Evolutionary conservation across 2,888 invertebrate species (phyloP).

Genomic region (Noctua comes): DNA sequence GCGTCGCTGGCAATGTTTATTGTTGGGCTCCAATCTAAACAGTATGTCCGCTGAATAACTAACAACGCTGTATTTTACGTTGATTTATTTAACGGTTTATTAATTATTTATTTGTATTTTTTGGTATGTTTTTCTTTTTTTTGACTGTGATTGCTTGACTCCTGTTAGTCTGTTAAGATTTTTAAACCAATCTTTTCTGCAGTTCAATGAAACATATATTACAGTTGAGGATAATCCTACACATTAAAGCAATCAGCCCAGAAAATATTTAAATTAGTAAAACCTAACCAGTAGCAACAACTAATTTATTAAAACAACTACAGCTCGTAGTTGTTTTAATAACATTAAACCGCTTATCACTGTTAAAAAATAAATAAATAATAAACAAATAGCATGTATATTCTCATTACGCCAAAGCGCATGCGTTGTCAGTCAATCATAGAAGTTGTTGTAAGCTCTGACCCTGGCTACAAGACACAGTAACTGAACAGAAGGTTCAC

Average conservation of each 20-base stretch:
- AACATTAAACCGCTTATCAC: slow-evolving; percentile 5
- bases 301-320: background rate
- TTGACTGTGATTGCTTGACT: background rate
- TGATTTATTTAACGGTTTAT: slow-evolving; percentile 20
- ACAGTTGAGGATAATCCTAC: background rate
- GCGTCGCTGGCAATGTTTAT: slow-evolving; percentile 41
- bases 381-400: slow-evolving; percentile 31
- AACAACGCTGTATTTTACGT: slow-evolving; percentile 34
- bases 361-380: slow-evolving; percentile 39
- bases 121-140: background rate
- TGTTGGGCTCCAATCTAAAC: slow-evolving; percentile 23
- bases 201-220: background rate
- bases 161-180: too few relatives aligned
- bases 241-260: background rate
- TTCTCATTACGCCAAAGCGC: slow-evolving; percentile 50
- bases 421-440: slow-evolving; percentile 63
- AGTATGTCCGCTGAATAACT: slow-evolving; percentile 41
- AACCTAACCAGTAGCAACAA: background rate
- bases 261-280: background rate
- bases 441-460: slow-evolving; percentile 42
- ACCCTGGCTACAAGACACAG: background rate
- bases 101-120: background rate
- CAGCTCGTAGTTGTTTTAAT: slow-evolving; percentile 13
- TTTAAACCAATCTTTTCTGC: background rate
- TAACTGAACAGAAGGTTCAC: slow-evolving; percentile 11